phyloP scores from a whole-genome alignment of 2,113 vertebrate genomes.

The Scopus umbretta region DNA sequence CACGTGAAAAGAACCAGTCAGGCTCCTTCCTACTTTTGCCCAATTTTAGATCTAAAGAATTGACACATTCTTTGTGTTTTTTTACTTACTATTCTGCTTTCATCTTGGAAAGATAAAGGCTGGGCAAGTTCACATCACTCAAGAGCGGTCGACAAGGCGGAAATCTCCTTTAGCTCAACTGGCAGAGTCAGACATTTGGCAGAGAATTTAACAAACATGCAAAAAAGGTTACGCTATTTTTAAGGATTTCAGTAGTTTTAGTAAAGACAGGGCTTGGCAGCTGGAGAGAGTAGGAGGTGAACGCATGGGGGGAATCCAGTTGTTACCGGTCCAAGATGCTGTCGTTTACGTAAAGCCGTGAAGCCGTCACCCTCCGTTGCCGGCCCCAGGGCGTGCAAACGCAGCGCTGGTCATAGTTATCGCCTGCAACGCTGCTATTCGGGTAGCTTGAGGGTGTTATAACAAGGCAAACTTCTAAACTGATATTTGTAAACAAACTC shows the following conservation, averaged over 20 bases:
- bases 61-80: not conserved
- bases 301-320: constrained; percentile 44
- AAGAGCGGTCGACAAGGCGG: not conserved
- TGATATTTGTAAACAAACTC: not conserved
- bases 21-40: not conserved
- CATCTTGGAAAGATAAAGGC: not conserved
- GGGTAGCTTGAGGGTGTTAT: not conserved
- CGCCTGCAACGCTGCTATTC: accelerated
- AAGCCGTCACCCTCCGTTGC: not conserved
- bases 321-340: constrained; percentile 13
- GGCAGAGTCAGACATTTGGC: constrained; percentile 23
- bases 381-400: not conserved
- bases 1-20: accelerated
- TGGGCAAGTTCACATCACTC: not conserved
- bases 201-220: constrained; percentile 22
- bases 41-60: not conserved
- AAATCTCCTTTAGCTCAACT: constrained; percentile 20
- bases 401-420: not conserved
- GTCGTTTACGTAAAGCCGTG: not conserved
- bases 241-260: not conserved
- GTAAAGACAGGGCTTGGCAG: constrained; percentile 31
- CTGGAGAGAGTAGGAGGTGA: not conserved
- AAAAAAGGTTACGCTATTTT: not conserved
- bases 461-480: not conserved
- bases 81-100: not conserved